Conservation (phyloP, 2,113 vertebrate species). For the Picathartes gymnocephalus region DNA sequence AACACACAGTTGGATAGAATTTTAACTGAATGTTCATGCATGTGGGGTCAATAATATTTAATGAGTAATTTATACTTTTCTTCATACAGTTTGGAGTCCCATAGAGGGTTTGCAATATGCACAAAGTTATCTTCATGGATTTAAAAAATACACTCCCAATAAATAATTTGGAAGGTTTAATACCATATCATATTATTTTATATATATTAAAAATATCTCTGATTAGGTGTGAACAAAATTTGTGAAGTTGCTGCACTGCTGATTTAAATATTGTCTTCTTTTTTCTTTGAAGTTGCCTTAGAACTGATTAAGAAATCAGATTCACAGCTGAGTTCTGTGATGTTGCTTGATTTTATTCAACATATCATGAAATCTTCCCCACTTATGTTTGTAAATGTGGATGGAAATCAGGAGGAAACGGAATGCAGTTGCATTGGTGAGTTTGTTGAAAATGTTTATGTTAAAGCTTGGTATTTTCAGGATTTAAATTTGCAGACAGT, state of each 20-base stretch:
- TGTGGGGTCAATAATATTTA: background rate
- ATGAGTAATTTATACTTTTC: background rate
- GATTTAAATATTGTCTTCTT: background rate
- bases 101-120: background rate
- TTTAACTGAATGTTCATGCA: background rate
- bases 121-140: background rate
- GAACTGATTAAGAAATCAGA: constrained; percentile 90
- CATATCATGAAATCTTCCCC: constrained; percentile 96
- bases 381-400: constrained; percentile 90
- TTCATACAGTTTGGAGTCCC: background rate
- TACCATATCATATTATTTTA: background rate
- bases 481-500: background rate
- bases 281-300: constrained; percentile 80
- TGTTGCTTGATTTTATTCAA: constrained; percentile 96
- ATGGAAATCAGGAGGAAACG: constrained; percentile 74
- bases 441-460: background rate
- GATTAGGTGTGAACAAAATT: background rate
- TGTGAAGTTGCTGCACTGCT: background rate
- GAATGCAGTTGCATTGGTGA: constrained; percentile 81
- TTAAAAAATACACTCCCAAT: background rate
- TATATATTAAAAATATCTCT: background rate
- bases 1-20: background rate
- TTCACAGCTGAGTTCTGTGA: constrained; percentile 91
- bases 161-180: background rate
- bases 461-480: background rate